These are phyloP conservation scores for Watsonalla binaria DNA, from an alignment of 2,888 invertebrate genomes.

Conservation along the genomic window DNA sequence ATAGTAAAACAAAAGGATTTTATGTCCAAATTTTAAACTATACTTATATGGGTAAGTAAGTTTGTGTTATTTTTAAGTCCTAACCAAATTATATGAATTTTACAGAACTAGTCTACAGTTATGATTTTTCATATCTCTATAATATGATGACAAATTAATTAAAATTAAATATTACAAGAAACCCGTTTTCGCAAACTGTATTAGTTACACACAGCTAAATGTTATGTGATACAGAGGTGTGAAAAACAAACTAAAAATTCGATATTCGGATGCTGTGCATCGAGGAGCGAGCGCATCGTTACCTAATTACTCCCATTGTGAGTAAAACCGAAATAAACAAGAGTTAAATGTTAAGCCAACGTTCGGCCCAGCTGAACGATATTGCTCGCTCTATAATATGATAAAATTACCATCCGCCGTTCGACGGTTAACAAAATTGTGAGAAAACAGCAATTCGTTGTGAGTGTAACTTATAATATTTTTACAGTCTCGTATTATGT, in stretches of 20 bases:
- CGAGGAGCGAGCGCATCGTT: slow-evolving; percentile 19
- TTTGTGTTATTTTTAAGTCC: too few species aligned
- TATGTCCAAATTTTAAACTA: neutral
- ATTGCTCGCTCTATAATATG: slow-evolving; percentile 28
- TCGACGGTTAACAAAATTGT: slow-evolving; percentile 44
- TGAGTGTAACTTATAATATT: too few species aligned
- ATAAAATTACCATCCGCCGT: slow-evolving; percentile 37
- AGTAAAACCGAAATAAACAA: slow-evolving; percentile 18
- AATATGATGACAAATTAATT: too few species aligned
- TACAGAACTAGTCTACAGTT: too few species aligned
- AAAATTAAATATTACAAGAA: too few species aligned
- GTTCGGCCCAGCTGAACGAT: slow-evolving; percentile 18
- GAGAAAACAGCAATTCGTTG: slow-evolving; percentile 41
- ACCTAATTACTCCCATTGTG: slow-evolving; percentile 19
- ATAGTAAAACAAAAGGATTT: slow-evolving; percentile 8
- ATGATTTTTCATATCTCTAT: too few species aligned
- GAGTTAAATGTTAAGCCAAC: slow-evolving; percentile 17
- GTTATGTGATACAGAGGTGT: neutral
- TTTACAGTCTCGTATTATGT: too few species aligned
- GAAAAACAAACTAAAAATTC: neutral
- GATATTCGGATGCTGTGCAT: slow-evolving; percentile 8
- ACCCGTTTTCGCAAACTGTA: too few species aligned
- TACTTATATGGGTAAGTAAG: neutral
- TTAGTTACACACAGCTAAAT: too few species aligned
- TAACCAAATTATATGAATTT: too few species aligned